Evolutionary conservation across 2,797 vertebrate genomes (phyloP).

Genomic region (Acanthornis magna): DNA sequence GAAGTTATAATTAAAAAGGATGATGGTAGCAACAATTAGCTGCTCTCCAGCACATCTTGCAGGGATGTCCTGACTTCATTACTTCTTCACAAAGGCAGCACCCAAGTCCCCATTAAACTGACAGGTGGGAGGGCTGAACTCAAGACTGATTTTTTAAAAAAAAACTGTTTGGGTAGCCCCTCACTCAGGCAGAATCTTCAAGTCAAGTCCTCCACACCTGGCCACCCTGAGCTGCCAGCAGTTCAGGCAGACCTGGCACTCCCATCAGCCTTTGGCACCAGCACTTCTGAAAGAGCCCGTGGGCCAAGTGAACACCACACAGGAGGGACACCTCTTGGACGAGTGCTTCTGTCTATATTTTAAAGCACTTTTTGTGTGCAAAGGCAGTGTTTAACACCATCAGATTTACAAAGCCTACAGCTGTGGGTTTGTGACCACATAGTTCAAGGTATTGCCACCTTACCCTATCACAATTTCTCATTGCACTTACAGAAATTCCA

Average conservation of each 20-base stretch:
- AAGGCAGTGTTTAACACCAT: neutral
- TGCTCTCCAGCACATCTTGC: neutral
- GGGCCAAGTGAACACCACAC: neutral
- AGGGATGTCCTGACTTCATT: neutral
- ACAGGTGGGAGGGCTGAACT: neutral
- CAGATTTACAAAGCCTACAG: neutral
- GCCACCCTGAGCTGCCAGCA: neutral
- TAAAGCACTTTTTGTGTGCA: neutral
- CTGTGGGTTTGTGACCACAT: neutral
- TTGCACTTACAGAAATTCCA: neutral
- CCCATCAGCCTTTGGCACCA: neutral
- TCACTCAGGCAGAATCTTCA: neutral
- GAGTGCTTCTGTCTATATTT: neutral
- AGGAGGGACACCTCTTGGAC: neutral
- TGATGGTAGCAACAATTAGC: neutral
- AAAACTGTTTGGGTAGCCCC: accelerated
- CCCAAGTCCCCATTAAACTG: neutral
- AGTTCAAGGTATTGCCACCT: neutral
- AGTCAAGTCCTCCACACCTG: too few relatives aligned
- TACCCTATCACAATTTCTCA: neutral
- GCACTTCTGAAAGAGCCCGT: neutral
- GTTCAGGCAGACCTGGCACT: neutral
- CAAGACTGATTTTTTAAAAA: neutral
- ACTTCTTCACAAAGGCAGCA: neutral
- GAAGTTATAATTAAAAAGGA: neutral